Percentiles rank a stretch among this genome's conserved stretches.
Evolutionary conservation across 2,113 vertebrate species (phyloP).

Genomic region (Apteryx mantelli): DNA sequence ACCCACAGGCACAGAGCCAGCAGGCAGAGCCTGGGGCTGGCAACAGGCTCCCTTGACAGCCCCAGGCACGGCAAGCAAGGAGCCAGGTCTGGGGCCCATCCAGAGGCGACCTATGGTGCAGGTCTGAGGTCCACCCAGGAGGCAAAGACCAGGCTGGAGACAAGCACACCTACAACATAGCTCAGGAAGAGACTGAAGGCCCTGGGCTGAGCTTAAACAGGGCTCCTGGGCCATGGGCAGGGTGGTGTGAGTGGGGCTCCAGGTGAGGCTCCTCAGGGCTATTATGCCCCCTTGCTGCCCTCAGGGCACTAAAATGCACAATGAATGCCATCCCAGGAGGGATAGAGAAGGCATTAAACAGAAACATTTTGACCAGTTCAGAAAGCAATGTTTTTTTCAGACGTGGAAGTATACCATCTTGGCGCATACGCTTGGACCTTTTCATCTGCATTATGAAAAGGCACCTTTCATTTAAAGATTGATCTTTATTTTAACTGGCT

Average conservation of each 20-base stretch:
- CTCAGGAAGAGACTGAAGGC: rapidly evolving
- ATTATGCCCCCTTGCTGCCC: neutral
- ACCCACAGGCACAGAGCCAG: neutral
- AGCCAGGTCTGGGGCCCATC: no score
- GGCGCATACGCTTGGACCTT: no score
- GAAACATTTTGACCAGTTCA: no score
- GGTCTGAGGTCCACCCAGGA: neutral
- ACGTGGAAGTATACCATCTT: no score
- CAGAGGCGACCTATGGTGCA: no score
- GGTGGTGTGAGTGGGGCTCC: neutral
- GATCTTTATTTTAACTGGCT: no score
- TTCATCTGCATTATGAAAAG: no score
- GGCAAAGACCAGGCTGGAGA: neutral
- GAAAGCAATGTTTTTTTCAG: no score
- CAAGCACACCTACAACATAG: rapidly evolving
- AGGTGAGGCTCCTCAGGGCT: neutral
- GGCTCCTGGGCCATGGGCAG: neutral
- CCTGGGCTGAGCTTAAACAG: neutral
- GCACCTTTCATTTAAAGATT: no score
- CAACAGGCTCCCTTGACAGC: rapidly evolving
- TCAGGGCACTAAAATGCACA: neutral
- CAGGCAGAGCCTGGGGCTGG: neutral
- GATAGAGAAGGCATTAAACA: no score
- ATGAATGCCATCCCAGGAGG: no score
- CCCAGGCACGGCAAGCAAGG: no score